Evolutionary conservation across 1,140 invertebrate genomes (phyloP), one percentile per base, ranked within the genome.

Genomic region (Listronotus oregonensis): DNA sequence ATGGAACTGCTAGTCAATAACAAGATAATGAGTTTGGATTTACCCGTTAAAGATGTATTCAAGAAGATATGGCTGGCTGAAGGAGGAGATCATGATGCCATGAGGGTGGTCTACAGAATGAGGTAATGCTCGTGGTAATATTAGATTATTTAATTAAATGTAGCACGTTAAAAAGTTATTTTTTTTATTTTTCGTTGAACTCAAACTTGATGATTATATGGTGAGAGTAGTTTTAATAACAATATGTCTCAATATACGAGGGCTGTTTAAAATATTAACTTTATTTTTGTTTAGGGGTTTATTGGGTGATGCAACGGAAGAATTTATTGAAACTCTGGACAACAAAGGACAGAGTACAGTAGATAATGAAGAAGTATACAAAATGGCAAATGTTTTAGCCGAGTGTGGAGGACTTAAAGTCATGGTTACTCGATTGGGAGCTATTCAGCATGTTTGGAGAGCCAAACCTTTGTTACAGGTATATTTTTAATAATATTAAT

Each of bases 41-140:
- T 99, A 52, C 92, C 94, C 0, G 96, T 99, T 0, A 95, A 95
- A 79, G 96, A 98, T 73, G 93, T 95, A 2, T 92, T 90, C 71
- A 92, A 92, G 73, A 92, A 92, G 78, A 83, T 86, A 68, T 97
- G 95, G 94, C 82, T 95, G 8, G 85, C 89, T 9, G 92, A 93
- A 66, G 91, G 91, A 37, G 90, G 89, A 6, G 91, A 95, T 59
- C 89, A 90, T 40, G 94, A 96, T 74, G 90, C 94, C 0, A 99
- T 99, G 97, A 86, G 95, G n/a, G 91, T 99, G 7, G 90, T 99
- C n/a, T 99, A 99, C 80, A 87, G 97, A 49, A 98, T 99, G 95
- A 84, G 96, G 61, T 64, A 37, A 49, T 12, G 47, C 10, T 10
- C 4, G 10, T 17, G 6, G 6, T 14, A 10, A 17, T 8, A 1